Percentiles rank a stretch among this genome's conserved stretches.
Evolutionary conservation across 1,140 invertebrate species (phyloP).

Genomic region (Pseudachorutes palmiensis): DNA sequence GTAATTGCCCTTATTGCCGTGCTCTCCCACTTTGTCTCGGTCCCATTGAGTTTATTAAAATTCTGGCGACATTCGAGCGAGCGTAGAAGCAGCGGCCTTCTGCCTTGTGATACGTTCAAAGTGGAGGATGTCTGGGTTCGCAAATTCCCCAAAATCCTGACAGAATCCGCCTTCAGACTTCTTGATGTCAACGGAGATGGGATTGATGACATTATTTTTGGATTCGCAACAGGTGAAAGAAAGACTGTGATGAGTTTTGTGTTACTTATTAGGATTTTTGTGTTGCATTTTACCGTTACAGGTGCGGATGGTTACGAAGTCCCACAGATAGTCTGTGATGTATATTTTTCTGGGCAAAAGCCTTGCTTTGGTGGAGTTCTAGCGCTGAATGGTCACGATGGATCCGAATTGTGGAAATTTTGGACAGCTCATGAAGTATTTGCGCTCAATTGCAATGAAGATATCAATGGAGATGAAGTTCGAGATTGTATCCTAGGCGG

Average conservation of each 20-base stretch:
- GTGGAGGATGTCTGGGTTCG: constrained; percentile 62
- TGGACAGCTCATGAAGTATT: constrained; percentile 67
- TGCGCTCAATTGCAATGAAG: constrained; percentile 62
- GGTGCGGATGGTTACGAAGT: constrained; percentile 48
- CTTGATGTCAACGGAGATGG: constrained; percentile 66
- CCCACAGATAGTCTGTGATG: constrained; percentile 51
- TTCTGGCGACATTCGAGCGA: constrained; percentile 45
- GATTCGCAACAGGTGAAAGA: constrained; percentile 64
- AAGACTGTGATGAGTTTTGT: not conserved
- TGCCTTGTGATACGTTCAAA: constrained; percentile 60
- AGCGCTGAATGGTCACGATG: constrained; percentile 63
- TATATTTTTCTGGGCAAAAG: constrained; percentile 55
- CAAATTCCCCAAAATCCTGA: constrained; percentile 62
- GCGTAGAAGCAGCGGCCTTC: constrained; percentile 38
- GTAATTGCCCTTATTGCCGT: constrained; percentile 56
- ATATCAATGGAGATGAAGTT: constrained; percentile 60
- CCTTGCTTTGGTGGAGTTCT: constrained; percentile 69
- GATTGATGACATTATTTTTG: constrained; percentile 65
- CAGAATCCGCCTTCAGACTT: constrained; percentile 63
- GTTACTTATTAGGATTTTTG: not conserved
- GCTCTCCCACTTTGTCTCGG: constrained; percentile 57
- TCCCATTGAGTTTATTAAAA: constrained; percentile 51
- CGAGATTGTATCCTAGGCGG: constrained; percentile 68
- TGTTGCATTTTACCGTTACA: constrained; percentile 28
- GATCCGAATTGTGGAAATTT: constrained; percentile 64